A percentile compares a stretch with the other conserved stretches of the same genome.
Conservation (phyloP, 2,113 vertebrate species). For the Emberiza fucata region DNA sequence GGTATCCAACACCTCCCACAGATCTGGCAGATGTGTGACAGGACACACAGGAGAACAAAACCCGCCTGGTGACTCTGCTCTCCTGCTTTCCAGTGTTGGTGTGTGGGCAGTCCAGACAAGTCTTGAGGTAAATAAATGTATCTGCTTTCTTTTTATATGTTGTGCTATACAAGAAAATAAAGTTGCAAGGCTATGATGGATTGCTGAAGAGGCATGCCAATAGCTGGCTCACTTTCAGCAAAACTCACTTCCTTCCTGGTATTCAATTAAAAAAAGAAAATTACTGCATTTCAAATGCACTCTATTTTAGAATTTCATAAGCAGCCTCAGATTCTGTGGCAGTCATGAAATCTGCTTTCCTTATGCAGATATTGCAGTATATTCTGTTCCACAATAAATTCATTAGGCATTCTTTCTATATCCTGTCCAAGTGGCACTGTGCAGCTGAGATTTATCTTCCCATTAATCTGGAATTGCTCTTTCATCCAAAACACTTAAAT, state of each 20-base stretch:
- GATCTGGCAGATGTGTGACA: background rate
- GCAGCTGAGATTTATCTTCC: background rate
- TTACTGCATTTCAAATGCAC: constrained; percentile 13
- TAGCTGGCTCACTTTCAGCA: constrained; percentile 5
- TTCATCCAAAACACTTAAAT: background rate
- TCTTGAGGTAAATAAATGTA: background rate
- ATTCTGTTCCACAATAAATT: background rate
- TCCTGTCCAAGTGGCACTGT: background rate
- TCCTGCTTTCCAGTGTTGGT: background rate
- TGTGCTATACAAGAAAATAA: constrained; percentile 11
- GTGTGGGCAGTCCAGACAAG: background rate
- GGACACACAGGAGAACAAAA: background rate
- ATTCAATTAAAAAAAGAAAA: constrained; percentile 37
- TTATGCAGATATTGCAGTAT: background rate
- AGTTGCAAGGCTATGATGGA: background rate
- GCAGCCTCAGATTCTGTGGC: background rate
- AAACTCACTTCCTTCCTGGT: constrained; percentile 30
- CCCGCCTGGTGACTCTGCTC: background rate
- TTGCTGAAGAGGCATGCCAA: constrained; percentile 1
- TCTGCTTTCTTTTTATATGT: constrained; percentile 3
- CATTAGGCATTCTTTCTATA: background rate
- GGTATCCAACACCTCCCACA: background rate
- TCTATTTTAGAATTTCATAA: constrained; percentile 34
- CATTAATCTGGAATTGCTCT: background rate
- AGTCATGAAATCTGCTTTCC: constrained; percentile 3